Base-by-base conservation (phyloP, 2,888 invertebrate genomes). In the Boloria selene region DNA sequence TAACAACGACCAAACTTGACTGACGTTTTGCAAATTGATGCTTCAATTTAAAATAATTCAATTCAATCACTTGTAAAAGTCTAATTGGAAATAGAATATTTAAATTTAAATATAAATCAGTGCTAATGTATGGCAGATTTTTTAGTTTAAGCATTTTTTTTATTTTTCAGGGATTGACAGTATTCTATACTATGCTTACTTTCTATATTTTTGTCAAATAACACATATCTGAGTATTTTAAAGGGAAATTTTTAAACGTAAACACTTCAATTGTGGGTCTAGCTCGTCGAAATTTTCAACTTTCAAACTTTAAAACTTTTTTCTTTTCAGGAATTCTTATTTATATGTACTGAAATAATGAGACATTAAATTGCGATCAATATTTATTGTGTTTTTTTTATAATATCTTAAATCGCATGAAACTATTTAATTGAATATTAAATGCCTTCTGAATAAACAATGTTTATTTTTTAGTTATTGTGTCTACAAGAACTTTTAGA, bases 231-330 rank as follows among this genome's bases (percentile, higher is more conserved):
- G 16, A 50, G 22, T 45, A 13, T 16, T 42, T 14, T 13, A 55
- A 63, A 50, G 4, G 49, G 55, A 55, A 54, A n/a, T 13, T 63
- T 55, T 55, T 18, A 63, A 55, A 63, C 42, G 49, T 2, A 53
- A 55, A 55, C 55, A 55, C 62, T 55, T 63, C 38, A 53, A 44
- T 55, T 63, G 50, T 63, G 62, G 62, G 62, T 55, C 62, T 55
- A 55, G 55, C 55, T 55, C 62, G 47, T 56, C 17, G 50, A 56
- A 63, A 53, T 50, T 55, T 16, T 22, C 38, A 55, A 63, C 55
- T 63, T 63, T 54, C 16, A n/a, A n/a, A n/a, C n/a, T n/a, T n/a
- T n/a, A n/a, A n/a, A n/a, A n/a, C n/a, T n/a, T n/a, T n/a, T n/a
- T n/a, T n/a, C n/a, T n/a, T n/a, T n/a, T n/a, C 49, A 49, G 55